Conservation (phyloP, 2,888 invertebrate genomes). For the Hemithea aestivaria region DNA sequence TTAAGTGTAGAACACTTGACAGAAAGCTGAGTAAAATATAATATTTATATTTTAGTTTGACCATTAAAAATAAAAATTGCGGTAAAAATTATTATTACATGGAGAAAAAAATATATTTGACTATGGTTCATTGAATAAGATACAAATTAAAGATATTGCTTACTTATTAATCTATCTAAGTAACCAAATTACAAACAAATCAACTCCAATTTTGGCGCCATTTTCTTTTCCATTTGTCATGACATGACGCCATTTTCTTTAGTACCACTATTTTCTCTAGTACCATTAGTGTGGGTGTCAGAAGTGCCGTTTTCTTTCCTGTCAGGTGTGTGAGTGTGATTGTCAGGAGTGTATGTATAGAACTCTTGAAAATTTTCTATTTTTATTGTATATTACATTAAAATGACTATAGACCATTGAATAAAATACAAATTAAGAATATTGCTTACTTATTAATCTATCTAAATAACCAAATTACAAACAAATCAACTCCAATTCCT, state of each 20-base stretch:
- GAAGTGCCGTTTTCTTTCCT: conserved; percentile 28
- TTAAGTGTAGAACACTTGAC: conserved; percentile 82
- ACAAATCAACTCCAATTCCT: conserved; percentile 36
- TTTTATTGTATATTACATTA: too few species aligned
- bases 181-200: conserved; percentile 3
- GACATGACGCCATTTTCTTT: conserved; percentile 1
- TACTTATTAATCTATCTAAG: neutral
- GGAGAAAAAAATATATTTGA: too few species aligned
- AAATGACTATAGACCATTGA: too few species aligned
- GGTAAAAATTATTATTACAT: too few species aligned
- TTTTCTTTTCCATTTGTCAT: neutral
- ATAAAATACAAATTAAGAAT: too few species aligned
- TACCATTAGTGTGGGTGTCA: conserved; percentile 5
- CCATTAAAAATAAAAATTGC: too few species aligned
- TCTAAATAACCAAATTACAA: neutral
- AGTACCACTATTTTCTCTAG: conserved; percentile 1
- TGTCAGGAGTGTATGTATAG: conserved; percentile 71
- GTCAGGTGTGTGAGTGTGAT: conserved; percentile 25
- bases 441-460: neutral
- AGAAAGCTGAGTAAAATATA: too few species aligned
- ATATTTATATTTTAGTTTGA: too few species aligned
- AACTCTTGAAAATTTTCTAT: too few species aligned
- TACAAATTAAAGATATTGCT: too few species aligned
- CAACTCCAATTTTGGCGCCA: conserved; percentile 42
- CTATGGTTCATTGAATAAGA: too few species aligned